Base-by-base conservation (phyloP, 1,140 invertebrate genomes). In the Mactra quadrangularis region DNA sequence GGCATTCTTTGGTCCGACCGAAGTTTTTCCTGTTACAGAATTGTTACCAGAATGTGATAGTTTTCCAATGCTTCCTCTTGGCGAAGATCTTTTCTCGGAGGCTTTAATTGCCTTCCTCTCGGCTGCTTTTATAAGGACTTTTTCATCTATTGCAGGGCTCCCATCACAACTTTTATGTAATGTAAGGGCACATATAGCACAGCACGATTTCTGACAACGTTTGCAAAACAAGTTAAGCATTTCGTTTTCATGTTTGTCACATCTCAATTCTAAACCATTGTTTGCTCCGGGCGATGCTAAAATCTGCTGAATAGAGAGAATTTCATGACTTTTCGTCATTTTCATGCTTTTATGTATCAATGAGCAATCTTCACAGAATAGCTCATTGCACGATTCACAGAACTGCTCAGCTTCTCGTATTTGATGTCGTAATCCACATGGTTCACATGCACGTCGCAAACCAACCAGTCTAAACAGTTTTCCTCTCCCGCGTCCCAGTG, bases 341-440 rank as follows among this genome's bases (percentile, higher is more conserved):
- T 81, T 81, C 77, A 81, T 81, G 22, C 19, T 59, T n/a, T 64
- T 45, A 17, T 81, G 77, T 55, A 64, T 70, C 33, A 45, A 38
- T 13, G 50, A 22, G 35, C 77, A 81, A 22, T 81, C 77, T 1
- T 81, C 66, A 33, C 77, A 81, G 19, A 81, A 22, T 31, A 38
- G 60, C 19, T 81, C 77, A n/a, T 68, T 70, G 29, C 77, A 81
- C 4, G 25, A 38, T 6, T 81, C 77, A 57, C 77, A 81, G 17
- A 81, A 17, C 33, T 45, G 47, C n/a, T 59, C 55, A 17, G 77
- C 77, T 71, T 57, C n/a, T 27, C 41, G 50, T n/a, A 38, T 47
- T 33, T 47, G 70, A 33, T 81, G 70, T 19, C 62, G 55, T n/a
- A 29, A 22, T 4, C 55, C 71, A 35, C 77, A 81, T 1, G 77